Evolutionary conservation across 2,888 invertebrate species (phyloP).

Genomic region (Tanytarsus gracilentus): DNA sequence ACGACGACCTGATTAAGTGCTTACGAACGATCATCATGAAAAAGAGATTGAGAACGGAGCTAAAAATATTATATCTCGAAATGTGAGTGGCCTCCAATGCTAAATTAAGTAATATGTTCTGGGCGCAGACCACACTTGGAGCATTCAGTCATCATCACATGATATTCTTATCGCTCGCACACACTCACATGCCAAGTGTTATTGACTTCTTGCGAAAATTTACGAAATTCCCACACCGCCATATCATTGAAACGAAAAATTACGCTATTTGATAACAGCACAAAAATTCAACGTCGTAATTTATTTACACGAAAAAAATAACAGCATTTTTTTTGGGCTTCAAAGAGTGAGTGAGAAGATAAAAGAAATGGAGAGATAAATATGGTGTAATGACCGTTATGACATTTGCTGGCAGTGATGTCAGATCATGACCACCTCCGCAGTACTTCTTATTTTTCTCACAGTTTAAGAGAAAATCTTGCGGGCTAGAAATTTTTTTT

Average conservation of each 20-base stretch:
- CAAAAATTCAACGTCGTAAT: slow-evolving; percentile 14
- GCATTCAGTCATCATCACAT: slow-evolving; percentile 4
- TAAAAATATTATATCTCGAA: neutral
- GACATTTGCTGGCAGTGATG: too few relatives aligned
- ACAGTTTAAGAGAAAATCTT: too few relatives aligned
- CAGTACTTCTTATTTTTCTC: too few relatives aligned
- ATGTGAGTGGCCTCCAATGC: slow-evolving; percentile 6
- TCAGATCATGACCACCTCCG: too few relatives aligned
- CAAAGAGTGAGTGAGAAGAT: too few relatives aligned
- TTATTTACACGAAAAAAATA: too few relatives aligned
- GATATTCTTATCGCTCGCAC: slow-evolving; percentile 2
- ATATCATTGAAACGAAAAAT: neutral
- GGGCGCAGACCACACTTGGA: neutral
- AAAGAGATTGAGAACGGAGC: neutral
- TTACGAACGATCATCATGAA: slow-evolving; percentile 1
- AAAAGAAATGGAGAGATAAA: too few relatives aligned
- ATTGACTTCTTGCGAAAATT: slow-evolving; percentile 14
- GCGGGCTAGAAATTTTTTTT: too few relatives aligned
- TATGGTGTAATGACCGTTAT: too few relatives aligned
- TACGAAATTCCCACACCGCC: slow-evolving; percentile 15
- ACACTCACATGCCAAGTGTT: slow-evolving; percentile 11
- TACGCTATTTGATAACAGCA: slow-evolving; percentile 25
- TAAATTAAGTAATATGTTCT: neutral
- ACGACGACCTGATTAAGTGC: neutral
- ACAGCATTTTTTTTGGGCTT: too few relatives aligned